These are phyloP conservation scores for Megastigmus dorsalis DNA, from an alignment of 2,888 invertebrate species.

Conservation along the genomic window DNA sequence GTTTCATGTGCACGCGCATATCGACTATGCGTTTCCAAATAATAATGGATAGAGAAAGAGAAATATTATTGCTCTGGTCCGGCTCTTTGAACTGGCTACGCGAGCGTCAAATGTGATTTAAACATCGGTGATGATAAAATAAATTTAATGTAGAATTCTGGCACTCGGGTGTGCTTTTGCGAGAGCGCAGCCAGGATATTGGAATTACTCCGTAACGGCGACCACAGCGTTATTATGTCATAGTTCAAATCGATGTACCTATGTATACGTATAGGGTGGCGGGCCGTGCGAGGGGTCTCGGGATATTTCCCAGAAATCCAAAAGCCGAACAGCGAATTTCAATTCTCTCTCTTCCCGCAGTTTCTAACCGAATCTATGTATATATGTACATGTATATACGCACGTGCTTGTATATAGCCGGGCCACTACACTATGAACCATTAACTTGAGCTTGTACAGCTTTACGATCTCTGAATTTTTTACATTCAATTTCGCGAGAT, in stretches of 20 bases:
- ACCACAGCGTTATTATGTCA: conserved; percentile 12
- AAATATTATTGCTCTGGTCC: too few species aligned
- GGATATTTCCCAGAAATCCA: conserved; percentile 18
- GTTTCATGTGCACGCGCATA: too few species aligned
- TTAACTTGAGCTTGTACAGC: conserved; percentile 35
- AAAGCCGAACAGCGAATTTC: conserved; percentile 42
- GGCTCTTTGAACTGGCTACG: neutral
- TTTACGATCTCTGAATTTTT: conserved; percentile 45
- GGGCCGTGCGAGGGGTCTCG: neutral
- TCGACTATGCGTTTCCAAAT: too few species aligned
- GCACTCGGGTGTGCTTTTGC: too few species aligned
- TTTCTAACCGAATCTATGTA: too few species aligned
- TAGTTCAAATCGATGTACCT: conserved; percentile 26
- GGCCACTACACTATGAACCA: conserved; percentile 7
- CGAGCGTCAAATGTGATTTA: neutral
- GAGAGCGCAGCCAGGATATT: too few species aligned
- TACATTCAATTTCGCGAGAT: conserved; percentile 28
- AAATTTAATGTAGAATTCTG: conserved; percentile 23
- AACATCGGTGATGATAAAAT: neutral
- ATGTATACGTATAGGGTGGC: too few species aligned
- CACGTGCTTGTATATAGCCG: too few species aligned
- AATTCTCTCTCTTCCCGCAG: conserved; percentile 28
- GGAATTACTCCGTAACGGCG: neutral
- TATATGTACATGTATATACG: too few species aligned
- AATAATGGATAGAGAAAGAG: too few species aligned